phyloP scores from a whole-genome alignment of 2,888 invertebrate genomes.

The Amphiduros pacificus region DNA sequence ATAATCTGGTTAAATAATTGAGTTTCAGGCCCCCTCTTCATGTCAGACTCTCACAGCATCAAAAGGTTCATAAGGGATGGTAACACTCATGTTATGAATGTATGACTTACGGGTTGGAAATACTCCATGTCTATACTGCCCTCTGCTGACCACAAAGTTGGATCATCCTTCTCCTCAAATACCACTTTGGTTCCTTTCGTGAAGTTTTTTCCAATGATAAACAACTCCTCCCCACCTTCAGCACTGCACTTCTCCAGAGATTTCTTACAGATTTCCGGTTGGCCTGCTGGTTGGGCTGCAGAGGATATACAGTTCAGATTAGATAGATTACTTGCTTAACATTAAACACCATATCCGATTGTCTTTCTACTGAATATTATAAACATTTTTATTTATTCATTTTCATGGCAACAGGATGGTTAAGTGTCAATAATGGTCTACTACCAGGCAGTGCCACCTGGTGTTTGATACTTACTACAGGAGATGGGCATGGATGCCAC shows the following conservation, averaged over 20 bases:
- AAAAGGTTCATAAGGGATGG: too few species aligned
- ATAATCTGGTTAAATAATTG: too few species aligned
- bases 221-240: constrained; percentile 57
- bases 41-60: too few species aligned
- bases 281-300: constrained; percentile 61
- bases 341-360: neutral
- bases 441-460: too few species aligned
- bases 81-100: too few species aligned
- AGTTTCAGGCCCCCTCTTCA: too few species aligned
- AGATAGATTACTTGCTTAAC: too few species aligned
- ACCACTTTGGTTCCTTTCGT: constrained; percentile 57
- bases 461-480: constrained; percentile 62
- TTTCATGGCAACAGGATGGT: too few species aligned
- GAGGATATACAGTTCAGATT: too few species aligned
- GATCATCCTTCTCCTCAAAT: constrained; percentile 53
- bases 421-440: too few species aligned
- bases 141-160: constrained; percentile 57
- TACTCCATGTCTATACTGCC: constrained; percentile 58
- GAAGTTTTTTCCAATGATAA: constrained; percentile 62
- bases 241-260: constrained; percentile 46
- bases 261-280: constrained; percentile 60
- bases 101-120: constrained; percentile 53
- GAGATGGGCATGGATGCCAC: constrained; percentile 57
- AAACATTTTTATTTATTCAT: too few species aligned
- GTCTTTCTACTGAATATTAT: neutral